Percentiles rank a stretch among this genome's conserved stretches.
Evolutionary conservation across 37 sponge, comb jelly and placozoan species (phyloP).

Genomic region (Cliona cf. orientalis): DNA sequence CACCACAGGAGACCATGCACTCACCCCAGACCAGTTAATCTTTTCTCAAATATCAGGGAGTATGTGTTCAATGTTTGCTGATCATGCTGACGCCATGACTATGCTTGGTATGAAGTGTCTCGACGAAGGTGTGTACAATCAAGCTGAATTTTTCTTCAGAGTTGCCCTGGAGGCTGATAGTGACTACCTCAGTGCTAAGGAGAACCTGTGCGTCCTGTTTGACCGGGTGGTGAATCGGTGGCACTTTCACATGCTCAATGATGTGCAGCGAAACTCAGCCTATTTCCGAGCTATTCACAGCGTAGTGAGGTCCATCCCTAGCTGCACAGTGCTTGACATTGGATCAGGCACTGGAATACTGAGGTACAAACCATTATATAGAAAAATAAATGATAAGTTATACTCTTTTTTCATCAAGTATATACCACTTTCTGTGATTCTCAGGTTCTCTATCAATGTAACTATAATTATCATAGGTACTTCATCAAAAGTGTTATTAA

Average conservation of each 20-base stretch:
- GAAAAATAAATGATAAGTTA: background rate
- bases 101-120: conserved; percentile 48
- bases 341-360: conserved; percentile 82
- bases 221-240: conserved; percentile 59
- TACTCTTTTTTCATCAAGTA: background rate
- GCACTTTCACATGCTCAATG: conserved; percentile 83
- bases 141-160: conserved; percentile 41
- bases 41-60: background rate
- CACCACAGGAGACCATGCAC: no score
- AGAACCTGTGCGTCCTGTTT: conserved; percentile 44
- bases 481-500: background rate
- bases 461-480: background rate
- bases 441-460: background rate
- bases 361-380: conserved; percentile 45
- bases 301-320: conserved; percentile 18
- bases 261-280: conserved; percentile 48
- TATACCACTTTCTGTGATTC: background rate
- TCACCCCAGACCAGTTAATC: background rate
- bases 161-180: conserved; percentile 38
- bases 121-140: conserved; percentile 16
- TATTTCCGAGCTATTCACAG: conserved; percentile 51
- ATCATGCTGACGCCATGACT: conserved; percentile 15
- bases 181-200: conserved; percentile 46
- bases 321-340: conserved; percentile 66
- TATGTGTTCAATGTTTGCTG: background rate